Conservation (phyloP, 2,797 vertebrate genomes). For the Poeciliopsis infans region DNA sequence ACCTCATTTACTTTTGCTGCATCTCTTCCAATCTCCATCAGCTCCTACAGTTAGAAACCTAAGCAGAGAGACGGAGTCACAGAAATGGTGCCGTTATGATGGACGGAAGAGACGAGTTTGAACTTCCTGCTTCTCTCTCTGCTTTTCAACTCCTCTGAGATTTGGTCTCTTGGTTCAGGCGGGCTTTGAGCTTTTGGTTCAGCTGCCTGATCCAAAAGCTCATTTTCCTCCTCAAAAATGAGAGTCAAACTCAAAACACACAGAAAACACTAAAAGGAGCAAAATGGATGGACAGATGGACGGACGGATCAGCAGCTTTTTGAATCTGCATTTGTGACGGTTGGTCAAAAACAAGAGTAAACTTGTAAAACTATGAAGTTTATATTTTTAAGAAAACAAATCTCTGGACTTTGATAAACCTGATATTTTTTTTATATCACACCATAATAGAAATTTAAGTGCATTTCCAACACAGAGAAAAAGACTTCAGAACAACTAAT, state of each 20-base stretch:
- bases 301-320: not conserved
- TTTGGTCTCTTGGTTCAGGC: too few relatives aligned
- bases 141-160: too few relatives aligned
- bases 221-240: not conserved
- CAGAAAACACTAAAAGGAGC: not conserved
- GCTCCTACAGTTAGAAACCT: too few relatives aligned
- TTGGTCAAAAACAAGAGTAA: not conserved
- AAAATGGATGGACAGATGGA: too few relatives aligned
- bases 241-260: not conserved
- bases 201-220: not conserved
- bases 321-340: not conserved
- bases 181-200: not conserved
- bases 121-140: too few relatives aligned
- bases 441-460: not conserved
- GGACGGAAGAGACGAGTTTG: too few relatives aligned
- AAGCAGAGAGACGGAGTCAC: too few relatives aligned
- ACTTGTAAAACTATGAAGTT: not conserved
- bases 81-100: too few relatives aligned
- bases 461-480: conserved; percentile 10
- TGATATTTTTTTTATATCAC: not conserved
- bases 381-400: not conserved
- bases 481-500: conserved; percentile 28
- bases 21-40: too few relatives aligned
- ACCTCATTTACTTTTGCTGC: too few relatives aligned
- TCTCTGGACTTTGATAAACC: not conserved